These are phyloP conservation scores for Drosophila pseudotakahashii DNA, from an alignment of 2,888 invertebrate genomes.

Conservation along the genomic window DNA sequence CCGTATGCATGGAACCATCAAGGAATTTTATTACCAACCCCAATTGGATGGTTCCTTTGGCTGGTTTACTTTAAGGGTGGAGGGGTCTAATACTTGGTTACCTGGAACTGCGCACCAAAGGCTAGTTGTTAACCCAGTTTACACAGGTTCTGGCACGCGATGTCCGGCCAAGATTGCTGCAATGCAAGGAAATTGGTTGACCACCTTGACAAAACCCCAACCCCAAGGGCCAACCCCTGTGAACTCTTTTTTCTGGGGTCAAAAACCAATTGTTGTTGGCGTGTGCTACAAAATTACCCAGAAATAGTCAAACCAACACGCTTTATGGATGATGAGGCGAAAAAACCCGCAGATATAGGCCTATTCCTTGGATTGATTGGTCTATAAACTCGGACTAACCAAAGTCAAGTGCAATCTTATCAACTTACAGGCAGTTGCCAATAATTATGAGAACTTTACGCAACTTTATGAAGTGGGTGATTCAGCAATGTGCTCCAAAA, in stretches of 20 bases:
- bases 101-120: constrained; percentile 13
- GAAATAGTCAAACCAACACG: not conserved
- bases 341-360: not conserved
- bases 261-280: constrained; percentile 28
- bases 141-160: constrained; percentile 60
- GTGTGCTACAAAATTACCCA: not conserved
- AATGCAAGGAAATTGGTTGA: constrained; percentile 38
- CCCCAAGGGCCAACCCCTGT: not conserved
- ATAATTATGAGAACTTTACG: constrained; percentile 2
- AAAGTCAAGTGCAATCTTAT: constrained; percentile 32
- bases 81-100: constrained; percentile 4
- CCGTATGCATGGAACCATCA: constrained; percentile 13
- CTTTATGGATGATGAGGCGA: constrained; percentile 15
- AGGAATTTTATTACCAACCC: not conserved
- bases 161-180: constrained; percentile 62
- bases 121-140: constrained; percentile 65
- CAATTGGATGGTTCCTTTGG: constrained; percentile 3
- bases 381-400: not conserved
- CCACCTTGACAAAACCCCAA: constrained; percentile 29
- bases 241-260: constrained; percentile 37
- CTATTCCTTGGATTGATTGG: not conserved
- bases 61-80: not conserved
- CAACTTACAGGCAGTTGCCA: constrained; percentile 13
- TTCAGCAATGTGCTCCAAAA: constrained; percentile 3
- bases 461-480: constrained; percentile 11